phyloP scores from a whole-genome alignment of 2,113 vertebrate species.

The Thymallus thymallus region DNA sequence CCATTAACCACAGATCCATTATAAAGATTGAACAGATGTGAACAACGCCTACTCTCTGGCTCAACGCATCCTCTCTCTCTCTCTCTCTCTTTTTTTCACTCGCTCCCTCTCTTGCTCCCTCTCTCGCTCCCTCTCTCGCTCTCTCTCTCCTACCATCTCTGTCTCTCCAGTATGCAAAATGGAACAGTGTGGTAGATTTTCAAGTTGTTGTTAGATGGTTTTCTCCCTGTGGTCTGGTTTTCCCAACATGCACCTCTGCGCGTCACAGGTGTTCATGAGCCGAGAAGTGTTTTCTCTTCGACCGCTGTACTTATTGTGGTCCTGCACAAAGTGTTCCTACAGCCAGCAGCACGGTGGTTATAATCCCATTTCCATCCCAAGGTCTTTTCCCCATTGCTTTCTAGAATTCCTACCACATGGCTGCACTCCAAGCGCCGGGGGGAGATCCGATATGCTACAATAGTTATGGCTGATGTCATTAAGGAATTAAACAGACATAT shows the following conservation, averaged over 20 bases:
- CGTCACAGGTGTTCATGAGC: slow-evolving; percentile 26
- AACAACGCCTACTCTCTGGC: slow-evolving; percentile 57
- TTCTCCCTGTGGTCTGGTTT: neutral
- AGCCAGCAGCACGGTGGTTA: neutral
- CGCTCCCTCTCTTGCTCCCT: slow-evolving; percentile 23
- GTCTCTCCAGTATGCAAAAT: neutral
- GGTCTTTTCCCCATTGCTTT: slow-evolving; percentile 9
- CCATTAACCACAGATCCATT: slow-evolving; percentile 55
- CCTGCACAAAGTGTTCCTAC: slow-evolving; percentile 32
- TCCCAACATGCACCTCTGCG: slow-evolving; percentile 38
- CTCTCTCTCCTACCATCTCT: too few species aligned
- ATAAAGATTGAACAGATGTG: slow-evolving; percentile 51
- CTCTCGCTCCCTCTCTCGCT: slow-evolving; percentile 10
- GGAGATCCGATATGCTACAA: slow-evolving; percentile 16
- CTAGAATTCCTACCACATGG: slow-evolving; percentile 15
- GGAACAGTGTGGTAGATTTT: neutral
- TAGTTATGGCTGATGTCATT: neutral
- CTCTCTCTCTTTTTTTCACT: neutral
- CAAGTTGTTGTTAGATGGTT: neutral
- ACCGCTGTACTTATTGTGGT: slow-evolving; percentile 22
- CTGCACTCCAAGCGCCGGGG: neutral
- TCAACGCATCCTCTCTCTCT: slow-evolving; percentile 25
- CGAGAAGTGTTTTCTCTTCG: neutral
- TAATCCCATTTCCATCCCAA: neutral
- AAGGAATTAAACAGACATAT: slow-evolving; percentile 22